Percentiles rank a stretch among this genome's conserved stretches.
phyloP scores from a whole-genome alignment of 2,113 vertebrate species.

The Hystrix cristata region DNA sequence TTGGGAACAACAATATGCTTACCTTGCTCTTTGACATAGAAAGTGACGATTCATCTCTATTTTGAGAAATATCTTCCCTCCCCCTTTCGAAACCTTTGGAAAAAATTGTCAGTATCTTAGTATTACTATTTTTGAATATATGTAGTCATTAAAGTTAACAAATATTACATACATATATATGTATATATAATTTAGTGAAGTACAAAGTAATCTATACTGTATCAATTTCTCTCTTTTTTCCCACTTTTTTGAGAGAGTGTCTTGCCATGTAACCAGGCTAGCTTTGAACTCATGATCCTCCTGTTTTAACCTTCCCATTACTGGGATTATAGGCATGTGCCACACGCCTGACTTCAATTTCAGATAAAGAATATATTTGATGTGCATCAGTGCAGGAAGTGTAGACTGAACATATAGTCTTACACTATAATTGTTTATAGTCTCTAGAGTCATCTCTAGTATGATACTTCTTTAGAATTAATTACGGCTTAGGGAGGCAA shows the following conservation, averaged over 20 bases:
- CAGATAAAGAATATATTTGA: conserved; percentile 24
- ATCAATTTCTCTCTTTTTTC: not conserved
- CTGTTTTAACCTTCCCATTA: not conserved
- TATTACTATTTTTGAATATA: conserved; percentile 45
- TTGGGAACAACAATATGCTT: conserved; percentile 71
- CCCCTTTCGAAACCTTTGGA: conserved; percentile 95
- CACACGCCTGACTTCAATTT: not conserved
- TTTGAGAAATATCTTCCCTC: conserved; percentile 94
- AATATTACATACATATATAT: too few relatives aligned
- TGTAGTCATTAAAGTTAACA: not conserved
- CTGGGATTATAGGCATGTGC: not conserved
- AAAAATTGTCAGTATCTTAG: conserved; percentile 65
- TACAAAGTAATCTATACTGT: too few relatives aligned
- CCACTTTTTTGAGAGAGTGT: not conserved
- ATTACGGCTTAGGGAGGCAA: not conserved
- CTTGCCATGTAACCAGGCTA: not conserved
- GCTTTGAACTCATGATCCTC: not conserved
- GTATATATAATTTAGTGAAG: not conserved
- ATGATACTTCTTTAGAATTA: conserved; percentile 45
- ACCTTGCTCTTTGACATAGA: conserved; percentile 99
- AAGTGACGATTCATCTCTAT: conserved; percentile 93
- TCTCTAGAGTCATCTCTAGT: not conserved
- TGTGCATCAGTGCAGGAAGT: not conserved
- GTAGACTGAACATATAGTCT: not conserved
- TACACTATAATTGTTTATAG: not conserved